Evolutionary conservation across 2,797 vertebrate genomes (phyloP).

Genomic region (Pyrocephalus nanus): DNA sequence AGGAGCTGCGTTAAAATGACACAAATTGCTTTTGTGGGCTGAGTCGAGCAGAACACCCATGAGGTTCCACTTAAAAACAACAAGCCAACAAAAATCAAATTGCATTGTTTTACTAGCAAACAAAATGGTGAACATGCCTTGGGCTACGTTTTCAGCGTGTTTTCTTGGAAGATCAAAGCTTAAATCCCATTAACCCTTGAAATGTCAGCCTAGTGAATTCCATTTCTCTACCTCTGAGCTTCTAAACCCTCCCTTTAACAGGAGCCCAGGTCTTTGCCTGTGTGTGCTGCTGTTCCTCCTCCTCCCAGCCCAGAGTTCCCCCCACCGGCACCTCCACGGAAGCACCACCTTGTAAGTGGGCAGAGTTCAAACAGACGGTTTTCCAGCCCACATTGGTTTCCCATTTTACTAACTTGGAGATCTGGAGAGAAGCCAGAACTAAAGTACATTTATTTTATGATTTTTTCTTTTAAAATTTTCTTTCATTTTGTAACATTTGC

Average conservation of each 20-base stretch:
- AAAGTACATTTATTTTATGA: not conserved
- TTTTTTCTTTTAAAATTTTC: not conserved
- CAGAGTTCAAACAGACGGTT: constrained; percentile 6
- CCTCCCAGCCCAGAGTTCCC: not conserved
- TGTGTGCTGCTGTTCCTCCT: not conserved
- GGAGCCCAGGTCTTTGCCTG: not conserved
- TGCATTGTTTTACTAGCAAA: constrained; percentile 77
- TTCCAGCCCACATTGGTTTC: not conserved
- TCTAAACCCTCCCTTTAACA: not conserved
- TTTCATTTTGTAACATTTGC: rapidly evolving
- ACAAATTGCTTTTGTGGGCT: constrained; percentile 70
- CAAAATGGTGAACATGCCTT: constrained; percentile 73
- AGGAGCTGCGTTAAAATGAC: constrained; percentile 63
- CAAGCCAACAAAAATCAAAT: constrained; percentile 75
- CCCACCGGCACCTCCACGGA: not conserved
- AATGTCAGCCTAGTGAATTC: constrained; percentile 15
- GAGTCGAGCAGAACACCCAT: constrained; percentile 71
- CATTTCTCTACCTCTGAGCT: constrained; percentile 6
- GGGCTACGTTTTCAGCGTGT: constrained; percentile 72
- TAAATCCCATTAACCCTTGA: constrained; percentile 53
- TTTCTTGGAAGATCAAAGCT: constrained; percentile 71
- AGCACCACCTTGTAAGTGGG: not conserved
- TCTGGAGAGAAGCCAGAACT: not conserved
- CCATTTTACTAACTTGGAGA: not conserved
- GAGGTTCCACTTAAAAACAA: constrained; percentile 78